Evolutionary conservation across 2,888 invertebrate genomes (phyloP).

Genomic region (Phortica magna): DNA sequence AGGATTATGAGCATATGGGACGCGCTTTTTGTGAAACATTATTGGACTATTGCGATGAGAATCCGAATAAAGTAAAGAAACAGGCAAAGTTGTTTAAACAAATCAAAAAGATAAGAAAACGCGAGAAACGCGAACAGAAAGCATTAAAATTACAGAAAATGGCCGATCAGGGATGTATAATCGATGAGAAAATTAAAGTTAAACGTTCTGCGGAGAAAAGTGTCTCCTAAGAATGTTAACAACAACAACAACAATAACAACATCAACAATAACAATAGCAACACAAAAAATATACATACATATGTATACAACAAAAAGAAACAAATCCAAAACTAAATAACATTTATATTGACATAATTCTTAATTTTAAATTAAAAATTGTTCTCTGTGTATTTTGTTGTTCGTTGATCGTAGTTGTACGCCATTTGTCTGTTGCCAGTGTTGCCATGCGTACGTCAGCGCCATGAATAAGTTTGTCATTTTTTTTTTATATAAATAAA

Average conservation of each 20-base stretch:
- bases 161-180: conserved; percentile 78
- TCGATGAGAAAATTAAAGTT: conserved; percentile 74
- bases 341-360: background rate
- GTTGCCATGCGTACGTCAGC: too few relatives aligned
- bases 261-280: background rate
- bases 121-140: conserved; percentile 77
- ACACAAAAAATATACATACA: conserved; percentile 29
- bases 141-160: conserved; percentile 78
- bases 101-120: conserved; percentile 77
- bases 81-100: conserved; percentile 74
- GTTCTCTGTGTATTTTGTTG: too few relatives aligned
- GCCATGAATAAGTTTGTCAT: too few relatives aligned
- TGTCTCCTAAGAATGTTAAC: conserved; percentile 70
- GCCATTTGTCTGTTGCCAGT: too few relatives aligned
- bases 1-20: conserved; percentile 90
- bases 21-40: conserved; percentile 95
- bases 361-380: background rate
- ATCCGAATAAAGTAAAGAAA: conserved; percentile 86
- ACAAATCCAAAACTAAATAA: conserved; percentile 17
- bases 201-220: conserved; percentile 74
- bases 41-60: conserved; percentile 92
- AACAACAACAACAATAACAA: conserved; percentile 28
- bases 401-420: too few relatives aligned
- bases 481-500: too few relatives aligned
- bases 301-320: conserved; percentile 25